Percentiles rank a stretch among this genome's conserved stretches.
phyloP scores from a whole-genome alignment of 2,797 vertebrate genomes.

The Babyrousa celebensis region DNA sequence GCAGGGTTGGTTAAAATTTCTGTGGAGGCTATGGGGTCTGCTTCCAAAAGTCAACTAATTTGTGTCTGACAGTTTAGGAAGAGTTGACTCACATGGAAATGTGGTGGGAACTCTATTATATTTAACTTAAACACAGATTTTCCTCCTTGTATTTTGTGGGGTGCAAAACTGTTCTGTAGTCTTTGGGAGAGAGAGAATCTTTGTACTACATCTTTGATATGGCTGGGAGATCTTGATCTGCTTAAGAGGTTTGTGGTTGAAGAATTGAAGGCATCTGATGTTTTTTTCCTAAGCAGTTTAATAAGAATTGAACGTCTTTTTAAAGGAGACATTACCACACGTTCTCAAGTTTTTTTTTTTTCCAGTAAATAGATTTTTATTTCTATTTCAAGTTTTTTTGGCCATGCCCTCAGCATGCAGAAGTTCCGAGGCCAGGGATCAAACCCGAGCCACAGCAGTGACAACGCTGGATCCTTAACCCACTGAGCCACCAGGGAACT shows the following conservation, averaged over 20 bases:
- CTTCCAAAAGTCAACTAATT: constrained; percentile 4
- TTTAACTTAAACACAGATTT: not conserved
- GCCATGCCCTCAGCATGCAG: too few relatives aligned
- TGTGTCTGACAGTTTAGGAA: constrained; percentile 25
- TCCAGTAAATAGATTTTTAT: too few relatives aligned
- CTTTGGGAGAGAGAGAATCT: not conserved
- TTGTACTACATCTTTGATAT: fast-evolving
- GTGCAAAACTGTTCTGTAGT: not conserved
- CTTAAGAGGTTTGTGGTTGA: not conserved
- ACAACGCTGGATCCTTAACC: too few relatives aligned
- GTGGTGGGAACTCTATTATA: not conserved
- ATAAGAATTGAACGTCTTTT: not conserved
- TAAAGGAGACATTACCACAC: not conserved
- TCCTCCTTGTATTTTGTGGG: not conserved
- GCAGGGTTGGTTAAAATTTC: not conserved
- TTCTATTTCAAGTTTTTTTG: too few relatives aligned
- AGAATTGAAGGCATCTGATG: not conserved
- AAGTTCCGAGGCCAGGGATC: too few relatives aligned
- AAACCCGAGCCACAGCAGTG: too few relatives aligned
- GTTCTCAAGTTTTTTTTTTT: too few relatives aligned
- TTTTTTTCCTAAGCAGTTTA: not conserved
- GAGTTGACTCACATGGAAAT: constrained; percentile 42
- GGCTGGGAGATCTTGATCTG: not conserved
- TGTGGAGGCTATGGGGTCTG: not conserved
- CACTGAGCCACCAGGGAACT: too few relatives aligned